These are phyloP conservation scores for Eurystomus glaucurus DNA, from an alignment of 2,797 vertebrate species.

Conservation along the genomic window DNA sequence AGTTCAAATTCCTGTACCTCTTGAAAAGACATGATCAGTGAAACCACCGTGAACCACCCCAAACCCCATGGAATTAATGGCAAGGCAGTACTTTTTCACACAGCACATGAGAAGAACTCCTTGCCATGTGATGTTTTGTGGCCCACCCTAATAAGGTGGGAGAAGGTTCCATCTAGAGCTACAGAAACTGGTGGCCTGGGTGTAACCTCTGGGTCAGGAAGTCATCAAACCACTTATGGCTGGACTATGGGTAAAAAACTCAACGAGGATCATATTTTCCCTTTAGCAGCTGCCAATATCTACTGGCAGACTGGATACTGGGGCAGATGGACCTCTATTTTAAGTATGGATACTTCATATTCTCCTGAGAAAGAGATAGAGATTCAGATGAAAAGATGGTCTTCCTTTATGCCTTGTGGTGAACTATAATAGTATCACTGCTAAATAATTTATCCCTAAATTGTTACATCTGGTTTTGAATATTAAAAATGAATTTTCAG, in stretches of 20 bases:
- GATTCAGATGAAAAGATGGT: neutral
- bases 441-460: neutral
- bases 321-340: rapidly evolving
- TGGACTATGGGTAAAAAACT: neutral
- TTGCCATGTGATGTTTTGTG: neutral
- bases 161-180: neutral
- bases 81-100: neutral
- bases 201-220: neutral
- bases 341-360: neutral
- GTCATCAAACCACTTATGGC: neutral
- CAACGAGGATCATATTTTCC: neutral
- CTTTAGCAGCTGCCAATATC: neutral
- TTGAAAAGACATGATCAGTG: neutral
- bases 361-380: neutral
- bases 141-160: rapidly evolving
- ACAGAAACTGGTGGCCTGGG: neutral
- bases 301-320: no score
- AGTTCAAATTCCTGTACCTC: neutral
- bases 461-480: neutral
- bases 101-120: neutral
- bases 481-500: neutral
- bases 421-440: neutral
- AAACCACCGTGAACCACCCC: neutral
- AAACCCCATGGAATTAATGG: neutral
- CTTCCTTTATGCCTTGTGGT: neutral